These are phyloP conservation scores for Drosophila kuntzei DNA, from an alignment of 2,888 invertebrate genomes.

Conservation along the genomic window DNA sequence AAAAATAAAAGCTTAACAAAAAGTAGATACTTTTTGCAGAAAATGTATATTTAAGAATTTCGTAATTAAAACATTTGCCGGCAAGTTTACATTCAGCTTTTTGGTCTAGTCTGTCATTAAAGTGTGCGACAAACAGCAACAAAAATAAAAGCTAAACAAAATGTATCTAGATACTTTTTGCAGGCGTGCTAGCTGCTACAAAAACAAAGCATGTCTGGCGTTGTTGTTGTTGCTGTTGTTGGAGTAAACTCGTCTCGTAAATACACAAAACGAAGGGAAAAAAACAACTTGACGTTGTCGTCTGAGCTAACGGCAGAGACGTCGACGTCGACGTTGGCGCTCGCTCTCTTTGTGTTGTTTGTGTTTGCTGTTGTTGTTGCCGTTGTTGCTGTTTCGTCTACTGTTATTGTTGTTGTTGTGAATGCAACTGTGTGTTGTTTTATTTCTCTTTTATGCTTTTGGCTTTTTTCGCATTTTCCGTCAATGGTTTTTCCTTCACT, in stretches of 20 bases:
- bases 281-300: constrained; percentile 55
- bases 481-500: constrained; percentile 78
- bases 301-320: constrained; percentile 62
- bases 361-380: constrained; percentile 45
- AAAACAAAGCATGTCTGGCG: constrained; percentile 53
- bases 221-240: constrained; percentile 23
- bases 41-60: too few relatives aligned
- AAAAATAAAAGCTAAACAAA: constrained; percentile 27
- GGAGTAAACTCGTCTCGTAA: constrained; percentile 66
- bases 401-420: constrained; percentile 40
- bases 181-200: constrained; percentile 44
- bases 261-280: constrained; percentile 49
- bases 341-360: constrained; percentile 55
- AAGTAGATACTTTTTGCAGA: too few relatives aligned
- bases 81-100: constrained; percentile 28
- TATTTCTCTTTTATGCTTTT: constrained; percentile 22
- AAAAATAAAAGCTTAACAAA: constrained; percentile 43
- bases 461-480: constrained; percentile 59
- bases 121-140: constrained; percentile 22
- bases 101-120: constrained; percentile 35
- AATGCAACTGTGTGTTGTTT: constrained; percentile 45
- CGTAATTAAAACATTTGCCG: constrained; percentile 47
- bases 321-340: constrained; percentile 24
- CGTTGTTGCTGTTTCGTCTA: constrained; percentile 28
- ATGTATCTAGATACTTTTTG: constrained; percentile 39